Percentiles rank a stretch among this genome's conserved stretches.
These are phyloP conservation scores for Plotosus lineatus DNA, from an alignment of 2,113 vertebrate genomes.

Conservation along the genomic window DNA sequence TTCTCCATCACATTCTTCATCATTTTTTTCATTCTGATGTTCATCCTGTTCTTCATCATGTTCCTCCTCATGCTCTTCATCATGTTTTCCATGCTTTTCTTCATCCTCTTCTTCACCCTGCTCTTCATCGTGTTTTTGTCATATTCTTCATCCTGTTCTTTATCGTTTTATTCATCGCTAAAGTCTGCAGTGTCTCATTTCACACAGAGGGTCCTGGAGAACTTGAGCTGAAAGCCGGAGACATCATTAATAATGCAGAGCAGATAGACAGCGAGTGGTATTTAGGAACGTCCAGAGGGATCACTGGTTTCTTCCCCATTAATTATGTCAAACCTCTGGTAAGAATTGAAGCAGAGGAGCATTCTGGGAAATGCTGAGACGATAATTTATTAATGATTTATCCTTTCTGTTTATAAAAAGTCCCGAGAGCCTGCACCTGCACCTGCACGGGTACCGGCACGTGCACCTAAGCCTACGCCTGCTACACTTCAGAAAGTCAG, in stretches of 20 bases:
- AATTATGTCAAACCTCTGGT: slow-evolving; percentile 86
- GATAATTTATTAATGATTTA: neutral
- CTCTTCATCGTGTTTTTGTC: no score
- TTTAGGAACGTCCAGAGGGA: slow-evolving; percentile 80
- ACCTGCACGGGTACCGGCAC: slow-evolving; percentile 56
- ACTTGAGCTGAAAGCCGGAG: slow-evolving; percentile 82
- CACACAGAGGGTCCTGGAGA: slow-evolving; percentile 84
- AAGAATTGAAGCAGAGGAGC: slow-evolving; percentile 55
- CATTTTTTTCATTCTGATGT: no score
- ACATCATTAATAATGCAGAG: slow-evolving; percentile 83
- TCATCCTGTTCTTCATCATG: no score
- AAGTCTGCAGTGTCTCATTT: slow-evolving; percentile 23
- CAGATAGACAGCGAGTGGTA: slow-evolving; percentile 88
- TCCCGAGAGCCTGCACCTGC: slow-evolving; percentile 58
- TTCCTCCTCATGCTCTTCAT: no score
- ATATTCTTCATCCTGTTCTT: no score
- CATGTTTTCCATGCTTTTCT: no score
- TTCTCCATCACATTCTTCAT: no score
- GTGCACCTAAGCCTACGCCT: slow-evolving; percentile 59
- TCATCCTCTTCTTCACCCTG: no score
- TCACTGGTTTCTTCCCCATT: slow-evolving; percentile 85
- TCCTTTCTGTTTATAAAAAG: neutral
- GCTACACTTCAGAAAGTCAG: slow-evolving; percentile 61
- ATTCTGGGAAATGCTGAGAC: neutral
- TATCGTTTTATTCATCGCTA: neutral